Evolutionary conservation across 92 coral and sea anemone genomes (phyloP).

Genomic region (Isaurus tuberculatus): DNA sequence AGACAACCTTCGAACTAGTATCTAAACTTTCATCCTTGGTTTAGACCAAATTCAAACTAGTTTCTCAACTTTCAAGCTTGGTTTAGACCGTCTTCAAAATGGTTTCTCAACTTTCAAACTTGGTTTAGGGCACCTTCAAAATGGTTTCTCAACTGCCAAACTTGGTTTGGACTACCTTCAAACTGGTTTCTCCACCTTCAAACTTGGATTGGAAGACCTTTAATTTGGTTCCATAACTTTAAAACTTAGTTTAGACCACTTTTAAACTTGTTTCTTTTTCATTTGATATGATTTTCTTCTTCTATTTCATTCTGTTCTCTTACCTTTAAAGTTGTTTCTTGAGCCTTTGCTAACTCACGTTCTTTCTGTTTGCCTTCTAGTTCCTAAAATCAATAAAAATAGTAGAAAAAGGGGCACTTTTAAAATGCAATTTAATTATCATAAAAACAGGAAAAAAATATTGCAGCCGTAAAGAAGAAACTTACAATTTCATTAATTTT

Average conservation of each 20-base stretch:
- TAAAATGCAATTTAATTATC: neutral
- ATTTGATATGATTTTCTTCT: neutral
- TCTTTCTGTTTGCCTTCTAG: constrained; percentile 48
- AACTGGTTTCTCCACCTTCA: too few species aligned
- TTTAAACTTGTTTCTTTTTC: neutral
- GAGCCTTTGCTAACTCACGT: constrained; percentile 34
- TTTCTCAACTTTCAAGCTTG: neutral
- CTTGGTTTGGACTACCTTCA: too few species aligned
- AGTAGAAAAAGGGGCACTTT: neutral
- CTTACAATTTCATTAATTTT: constrained; percentile 36
- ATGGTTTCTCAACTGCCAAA: too few species aligned
- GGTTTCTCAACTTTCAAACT: too few species aligned
- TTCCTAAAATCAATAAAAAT: neutral
- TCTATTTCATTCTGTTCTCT: neutral
- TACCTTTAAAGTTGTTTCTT: constrained; percentile 55
- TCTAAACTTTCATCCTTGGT: neutral
- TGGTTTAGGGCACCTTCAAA: too few species aligned
- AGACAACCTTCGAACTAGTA: neutral
- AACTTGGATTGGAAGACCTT: too few species aligned
- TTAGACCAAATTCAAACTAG: neutral
- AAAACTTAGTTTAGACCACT: too few species aligned
- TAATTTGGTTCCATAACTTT: too few species aligned
- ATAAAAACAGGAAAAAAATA: neutral
- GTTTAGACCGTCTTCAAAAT: neutral
- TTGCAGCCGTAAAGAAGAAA: neutral